These are phyloP conservation scores for Orbicella faveolata DNA, from an alignment of 64 coral and sea anemone genomes.

Conservation along the genomic window DNA sequence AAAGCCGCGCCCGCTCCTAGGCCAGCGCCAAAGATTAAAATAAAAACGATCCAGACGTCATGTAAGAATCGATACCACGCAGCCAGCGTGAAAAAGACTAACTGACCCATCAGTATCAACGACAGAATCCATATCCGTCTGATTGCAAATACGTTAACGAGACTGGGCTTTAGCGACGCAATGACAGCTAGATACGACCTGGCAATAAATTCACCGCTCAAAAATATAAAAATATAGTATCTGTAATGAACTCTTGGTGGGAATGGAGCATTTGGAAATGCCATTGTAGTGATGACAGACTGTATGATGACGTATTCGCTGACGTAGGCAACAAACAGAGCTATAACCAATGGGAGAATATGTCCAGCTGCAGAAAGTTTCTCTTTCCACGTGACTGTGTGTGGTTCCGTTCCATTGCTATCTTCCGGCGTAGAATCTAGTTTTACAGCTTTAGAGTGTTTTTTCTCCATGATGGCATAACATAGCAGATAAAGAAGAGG, in stretches of 20 bases:
- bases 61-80: slow-evolving; percentile 91
- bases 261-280: slow-evolving; percentile 86
- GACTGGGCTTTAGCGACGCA: slow-evolving; percentile 56
- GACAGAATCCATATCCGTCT: slow-evolving; percentile 76
- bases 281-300: slow-evolving; percentile 91
- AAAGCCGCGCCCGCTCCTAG: slow-evolving; percentile 80
- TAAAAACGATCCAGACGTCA: slow-evolving; percentile 82
- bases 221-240: slow-evolving; percentile 94
- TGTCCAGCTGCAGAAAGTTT: slow-evolving; percentile 61
- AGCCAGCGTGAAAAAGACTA: slow-evolving; percentile 72
- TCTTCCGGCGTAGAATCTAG: background rate
- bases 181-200: slow-evolving; percentile 80
- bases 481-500: slow-evolving; percentile 78
- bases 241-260: slow-evolving; percentile 87
- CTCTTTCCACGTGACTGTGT: slow-evolving; percentile 75
- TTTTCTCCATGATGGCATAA: slow-evolving; percentile 89
- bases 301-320: slow-evolving; percentile 92
- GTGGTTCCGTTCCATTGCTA: background rate
- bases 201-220: slow-evolving; percentile 85
- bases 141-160: slow-evolving; percentile 60
- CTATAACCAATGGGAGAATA: slow-evolving; percentile 65
- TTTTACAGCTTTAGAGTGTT: background rate
- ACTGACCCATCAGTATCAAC: slow-evolving; percentile 49
- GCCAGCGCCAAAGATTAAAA: slow-evolving; percentile 90
- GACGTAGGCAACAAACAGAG: slow-evolving; percentile 82